Percentiles rank a stretch among this genome's conserved stretches.
Evolutionary conservation across 2,113 vertebrate genomes (phyloP).

Genomic region (Falcunculus frontatus): DNA sequence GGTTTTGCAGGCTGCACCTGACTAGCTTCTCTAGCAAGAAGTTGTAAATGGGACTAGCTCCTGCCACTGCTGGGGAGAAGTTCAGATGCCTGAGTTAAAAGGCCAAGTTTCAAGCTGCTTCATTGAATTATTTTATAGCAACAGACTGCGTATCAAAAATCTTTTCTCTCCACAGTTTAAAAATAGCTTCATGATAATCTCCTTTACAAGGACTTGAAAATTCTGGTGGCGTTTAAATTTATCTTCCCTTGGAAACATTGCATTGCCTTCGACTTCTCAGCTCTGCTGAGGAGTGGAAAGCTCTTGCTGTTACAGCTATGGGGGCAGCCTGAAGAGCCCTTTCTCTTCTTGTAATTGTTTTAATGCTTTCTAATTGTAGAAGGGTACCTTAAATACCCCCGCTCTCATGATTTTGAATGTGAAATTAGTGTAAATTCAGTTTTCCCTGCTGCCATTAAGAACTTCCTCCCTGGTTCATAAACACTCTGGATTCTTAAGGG

Average conservation of each 20-base stretch:
- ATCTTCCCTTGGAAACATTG: neutral
- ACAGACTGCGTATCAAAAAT: neutral
- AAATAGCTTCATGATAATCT: neutral
- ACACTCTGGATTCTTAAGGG: neutral
- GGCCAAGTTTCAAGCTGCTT: neutral
- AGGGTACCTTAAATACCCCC: neutral
- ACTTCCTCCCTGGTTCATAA: neutral
- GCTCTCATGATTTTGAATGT: neutral
- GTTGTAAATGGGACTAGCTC: neutral
- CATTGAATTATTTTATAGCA: neutral
- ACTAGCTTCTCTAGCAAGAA: neutral
- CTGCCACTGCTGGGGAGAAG: neutral
- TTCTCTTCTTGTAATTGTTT: neutral
- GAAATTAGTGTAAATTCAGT: neutral
- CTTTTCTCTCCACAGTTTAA: neutral
- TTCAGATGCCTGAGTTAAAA: neutral
- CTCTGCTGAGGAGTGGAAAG: neutral
- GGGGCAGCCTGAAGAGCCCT: neutral
- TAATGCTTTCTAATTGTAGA: neutral
- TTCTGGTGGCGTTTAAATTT: neutral
- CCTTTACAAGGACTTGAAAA: neutral
- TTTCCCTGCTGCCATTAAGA: neutral
- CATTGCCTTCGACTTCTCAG: neutral
- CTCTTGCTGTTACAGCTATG: neutral
- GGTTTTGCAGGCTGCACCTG: neutral